These are phyloP conservation scores for Festucalex cinctus DNA, from an alignment of 2,113 vertebrate genomes.

Conservation along the genomic window DNA sequence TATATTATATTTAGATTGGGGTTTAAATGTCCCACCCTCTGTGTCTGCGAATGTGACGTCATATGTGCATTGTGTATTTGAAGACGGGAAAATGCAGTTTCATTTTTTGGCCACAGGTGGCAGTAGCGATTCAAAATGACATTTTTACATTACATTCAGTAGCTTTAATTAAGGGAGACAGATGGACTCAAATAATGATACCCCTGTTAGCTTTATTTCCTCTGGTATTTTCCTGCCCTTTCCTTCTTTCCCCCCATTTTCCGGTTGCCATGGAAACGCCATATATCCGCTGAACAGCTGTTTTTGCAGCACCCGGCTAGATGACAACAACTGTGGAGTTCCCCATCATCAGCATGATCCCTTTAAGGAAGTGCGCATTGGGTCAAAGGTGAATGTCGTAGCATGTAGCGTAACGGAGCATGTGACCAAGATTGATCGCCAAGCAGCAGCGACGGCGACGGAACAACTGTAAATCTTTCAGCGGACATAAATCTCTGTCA, in stretches of 20 bases:
- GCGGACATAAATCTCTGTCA: slow-evolving; percentile 1
- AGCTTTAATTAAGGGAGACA: too few relatives aligned
- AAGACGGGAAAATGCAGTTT: too few relatives aligned
- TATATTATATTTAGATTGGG: too few relatives aligned
- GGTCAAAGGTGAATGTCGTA: slow-evolving; percentile 4
- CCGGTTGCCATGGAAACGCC: slow-evolving; percentile 66
- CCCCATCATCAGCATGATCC: background rate
- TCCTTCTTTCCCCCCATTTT: slow-evolving; percentile 14
- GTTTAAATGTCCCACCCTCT: too few relatives aligned
- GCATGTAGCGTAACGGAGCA: background rate
- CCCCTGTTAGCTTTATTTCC: background rate
- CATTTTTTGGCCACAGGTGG: too few relatives aligned
- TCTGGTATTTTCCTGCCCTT: slow-evolving; percentile 4
- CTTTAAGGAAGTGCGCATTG: slow-evolving; percentile 2
- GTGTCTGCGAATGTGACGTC: too few relatives aligned
- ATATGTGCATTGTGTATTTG: too few relatives aligned
- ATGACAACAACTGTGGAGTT: slow-evolving; percentile 36
- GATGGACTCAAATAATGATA: background rate
- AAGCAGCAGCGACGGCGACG: slow-evolving; percentile 5
- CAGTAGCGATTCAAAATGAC: too few relatives aligned
- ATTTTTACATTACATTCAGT: too few relatives aligned
- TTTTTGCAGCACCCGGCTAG: slow-evolving; percentile 54
- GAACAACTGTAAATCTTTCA: slow-evolving; percentile 5
- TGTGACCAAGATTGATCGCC: slow-evolving; percentile 7
- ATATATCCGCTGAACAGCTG: slow-evolving; percentile 61